Conservation (phyloP, 1,140 invertebrate species). For the Coptotermes formosanus region DNA sequence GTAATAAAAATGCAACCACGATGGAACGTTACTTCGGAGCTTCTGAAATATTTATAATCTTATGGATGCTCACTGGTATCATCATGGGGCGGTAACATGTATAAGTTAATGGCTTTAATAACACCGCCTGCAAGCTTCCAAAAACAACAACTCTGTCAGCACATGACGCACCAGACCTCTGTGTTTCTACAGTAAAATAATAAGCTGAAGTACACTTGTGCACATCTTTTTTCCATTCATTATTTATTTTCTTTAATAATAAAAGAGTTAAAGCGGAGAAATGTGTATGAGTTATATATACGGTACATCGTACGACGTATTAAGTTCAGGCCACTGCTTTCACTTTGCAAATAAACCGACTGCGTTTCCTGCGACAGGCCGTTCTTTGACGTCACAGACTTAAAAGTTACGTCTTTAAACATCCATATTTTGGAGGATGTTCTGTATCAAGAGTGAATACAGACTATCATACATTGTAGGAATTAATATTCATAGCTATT, state of each 20-base stretch:
- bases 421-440: neutral
- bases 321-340: neutral
- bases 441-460: neutral
- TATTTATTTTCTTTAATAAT: slow-evolving; percentile 18
- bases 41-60: neutral
- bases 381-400: neutral
- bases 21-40: neutral
- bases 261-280: neutral
- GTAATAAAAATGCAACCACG: too few relatives aligned
- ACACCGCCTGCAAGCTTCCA: neutral
- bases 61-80: neutral
- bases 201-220: neutral
- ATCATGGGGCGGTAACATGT: neutral
- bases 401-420: neutral
- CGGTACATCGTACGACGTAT: neutral
- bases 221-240: neutral
- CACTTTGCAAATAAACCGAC: neutral
- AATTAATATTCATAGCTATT: too few relatives aligned
- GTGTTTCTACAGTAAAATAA: neutral
- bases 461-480: too few relatives aligned
- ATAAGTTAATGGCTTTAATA: neutral
- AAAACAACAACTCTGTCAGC: neutral
- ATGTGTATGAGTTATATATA: neutral
- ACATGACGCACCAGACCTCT: neutral
- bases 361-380: neutral